Evolutionary conservation across 2,113 vertebrate genomes (phyloP).

Genomic region (Dasypus novemcinctus): DNA sequence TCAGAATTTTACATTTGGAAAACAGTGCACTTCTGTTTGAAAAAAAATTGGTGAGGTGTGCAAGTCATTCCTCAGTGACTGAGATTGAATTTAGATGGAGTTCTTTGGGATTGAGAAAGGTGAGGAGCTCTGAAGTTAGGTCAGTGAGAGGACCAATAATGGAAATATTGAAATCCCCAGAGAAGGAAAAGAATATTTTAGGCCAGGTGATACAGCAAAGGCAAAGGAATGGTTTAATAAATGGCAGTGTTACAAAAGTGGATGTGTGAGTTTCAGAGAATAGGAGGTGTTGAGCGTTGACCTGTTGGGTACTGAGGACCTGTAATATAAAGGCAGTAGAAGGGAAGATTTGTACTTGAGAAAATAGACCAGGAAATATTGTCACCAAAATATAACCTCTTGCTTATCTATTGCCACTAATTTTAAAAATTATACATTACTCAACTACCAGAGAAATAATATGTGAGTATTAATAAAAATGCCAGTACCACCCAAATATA

Average conservation of each 20-base stretch:
- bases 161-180: neutral
- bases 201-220: neutral
- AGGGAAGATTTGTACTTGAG: neutral
- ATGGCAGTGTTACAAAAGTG: neutral
- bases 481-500: neutral
- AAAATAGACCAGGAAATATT: neutral
- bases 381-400: neutral
- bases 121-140: neutral
- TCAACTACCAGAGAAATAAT: neutral
- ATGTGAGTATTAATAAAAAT: neutral
- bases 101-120: neutral
- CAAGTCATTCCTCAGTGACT: neutral
- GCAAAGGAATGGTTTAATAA: neutral
- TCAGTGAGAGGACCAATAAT: neutral
- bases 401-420: neutral
- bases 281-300: neutral
- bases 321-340: neutral
- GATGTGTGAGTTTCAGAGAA: neutral
- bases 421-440: neutral
- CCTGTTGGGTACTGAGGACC: neutral
- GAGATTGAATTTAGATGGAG: neutral
- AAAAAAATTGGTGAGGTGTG: neutral
- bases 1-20: neutral
- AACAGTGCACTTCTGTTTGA: neutral
- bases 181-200: neutral